Conservation (phyloP, 2,113 vertebrate species). For the Glaucidium brasilianum region DNA sequence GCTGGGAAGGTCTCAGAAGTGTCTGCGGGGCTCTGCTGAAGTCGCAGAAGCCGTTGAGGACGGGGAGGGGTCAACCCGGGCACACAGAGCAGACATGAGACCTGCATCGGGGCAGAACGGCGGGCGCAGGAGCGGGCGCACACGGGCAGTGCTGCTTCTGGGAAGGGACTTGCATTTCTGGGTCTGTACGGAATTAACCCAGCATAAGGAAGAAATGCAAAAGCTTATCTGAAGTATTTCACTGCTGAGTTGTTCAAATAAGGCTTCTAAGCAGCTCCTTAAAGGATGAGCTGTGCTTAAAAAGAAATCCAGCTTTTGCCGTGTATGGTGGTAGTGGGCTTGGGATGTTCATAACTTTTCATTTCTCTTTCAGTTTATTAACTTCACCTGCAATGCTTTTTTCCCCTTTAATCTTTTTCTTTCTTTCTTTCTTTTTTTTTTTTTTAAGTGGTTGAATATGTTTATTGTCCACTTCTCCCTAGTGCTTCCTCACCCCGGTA, state of each 20-base stretch:
- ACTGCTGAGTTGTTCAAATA: neutral
- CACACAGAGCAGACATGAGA: neutral
- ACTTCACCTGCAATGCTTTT: neutral
- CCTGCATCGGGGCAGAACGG: neutral
- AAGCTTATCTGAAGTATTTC: rapidly evolving
- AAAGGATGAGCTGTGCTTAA: neutral
- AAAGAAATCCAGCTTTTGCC: neutral
- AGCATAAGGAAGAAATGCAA: no score
- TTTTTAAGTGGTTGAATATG: no score
- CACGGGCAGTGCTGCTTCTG: no score
- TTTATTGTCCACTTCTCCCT: neutral
- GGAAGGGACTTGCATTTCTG: neutral
- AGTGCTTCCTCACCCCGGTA: neutral
- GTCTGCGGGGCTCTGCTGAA: neutral
- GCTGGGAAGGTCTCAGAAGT: neutral
- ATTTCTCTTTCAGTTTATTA: neutral
- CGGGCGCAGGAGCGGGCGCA: rapidly evolving
- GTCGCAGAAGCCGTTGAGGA: rapidly evolving
- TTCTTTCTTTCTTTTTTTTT: no score
- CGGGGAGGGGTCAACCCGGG: neutral
- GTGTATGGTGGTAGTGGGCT: neutral
- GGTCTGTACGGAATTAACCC: neutral
- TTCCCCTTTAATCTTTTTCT: neutral
- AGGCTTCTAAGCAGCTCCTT: neutral
- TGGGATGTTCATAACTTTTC: neutral